phyloP scores from a whole-genome alignment of 2,113 vertebrate genomes.

The Dicerorhinus sumatrensis region DNA sequence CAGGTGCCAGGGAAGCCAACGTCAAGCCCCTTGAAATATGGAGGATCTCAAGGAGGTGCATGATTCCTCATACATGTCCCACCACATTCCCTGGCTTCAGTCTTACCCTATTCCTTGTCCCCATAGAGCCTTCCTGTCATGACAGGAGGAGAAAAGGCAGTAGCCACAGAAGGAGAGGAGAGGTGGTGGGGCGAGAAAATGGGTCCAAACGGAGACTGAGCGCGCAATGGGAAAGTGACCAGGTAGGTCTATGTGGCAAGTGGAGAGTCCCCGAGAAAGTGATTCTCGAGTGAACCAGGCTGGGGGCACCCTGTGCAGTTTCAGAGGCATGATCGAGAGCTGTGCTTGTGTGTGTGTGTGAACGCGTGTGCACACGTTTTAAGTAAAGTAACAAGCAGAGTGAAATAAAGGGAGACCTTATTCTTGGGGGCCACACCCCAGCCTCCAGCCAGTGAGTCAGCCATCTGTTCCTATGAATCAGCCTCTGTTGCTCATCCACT shows the following conservation, averaged over 20 bases:
- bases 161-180: conserved; percentile 28
- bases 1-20: background rate
- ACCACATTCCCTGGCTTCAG: background rate
- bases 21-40: background rate
- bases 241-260: fast-evolving
- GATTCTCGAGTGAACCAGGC: conserved; percentile 15
- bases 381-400: background rate
- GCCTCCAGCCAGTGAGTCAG: too few relatives aligned
- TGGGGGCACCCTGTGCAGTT: background rate
- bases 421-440: background rate
- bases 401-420: background rate
- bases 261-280: background rate
- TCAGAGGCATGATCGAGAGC: background rate
- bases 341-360: background rate
- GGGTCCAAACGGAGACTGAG: background rate
- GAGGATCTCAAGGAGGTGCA: background rate
- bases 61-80: background rate
- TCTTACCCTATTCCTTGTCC: background rate
- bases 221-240: background rate
- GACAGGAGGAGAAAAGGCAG: background rate
- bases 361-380: fast-evolving
- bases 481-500: background rate
- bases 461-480: background rate
- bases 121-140: background rate
- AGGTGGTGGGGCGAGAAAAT: background rate